Percentiles rank a stretch among this genome's conserved stretches.
These are phyloP conservation scores for Urosaurus nigricauda DNA, from an alignment of 2,797 vertebrate species.

Conservation along the genomic window DNA sequence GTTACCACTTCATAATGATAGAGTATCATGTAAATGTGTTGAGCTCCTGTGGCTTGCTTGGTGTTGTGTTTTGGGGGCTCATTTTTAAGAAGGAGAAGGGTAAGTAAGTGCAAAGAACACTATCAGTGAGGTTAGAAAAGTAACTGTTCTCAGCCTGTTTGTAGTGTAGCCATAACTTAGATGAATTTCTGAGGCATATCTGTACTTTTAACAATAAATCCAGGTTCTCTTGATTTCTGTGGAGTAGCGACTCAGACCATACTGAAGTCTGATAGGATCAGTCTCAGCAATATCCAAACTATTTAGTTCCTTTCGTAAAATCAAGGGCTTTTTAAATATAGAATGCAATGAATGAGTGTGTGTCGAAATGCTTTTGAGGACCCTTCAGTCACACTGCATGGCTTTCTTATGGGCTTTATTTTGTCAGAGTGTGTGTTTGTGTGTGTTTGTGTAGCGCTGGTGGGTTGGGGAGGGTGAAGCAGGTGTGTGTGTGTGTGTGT, in stretches of 20 bases:
- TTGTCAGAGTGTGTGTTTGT: slow-evolving; percentile 15
- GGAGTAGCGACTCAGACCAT: background rate
- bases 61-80: slow-evolving; percentile 59
- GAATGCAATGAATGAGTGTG: background rate
- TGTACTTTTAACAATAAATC: background rate
- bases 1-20: slow-evolving; percentile 22
- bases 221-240: background rate
- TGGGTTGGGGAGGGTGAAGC: slow-evolving; percentile 46
- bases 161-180: background rate
- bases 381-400: slow-evolving; percentile 60
- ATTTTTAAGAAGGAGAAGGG: slow-evolving; percentile 64
- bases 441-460: background rate
- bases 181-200: background rate
- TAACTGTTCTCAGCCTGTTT: slow-evolving; percentile 51
- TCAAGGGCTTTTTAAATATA: slow-evolving; percentile 14
- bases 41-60: slow-evolving; percentile 35
- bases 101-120: slow-evolving; percentile 60
- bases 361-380: slow-evolving; percentile 39
- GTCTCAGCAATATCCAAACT: slow-evolving; percentile 19
- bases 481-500: slow-evolving; percentile 63
- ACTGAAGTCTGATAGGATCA: background rate
- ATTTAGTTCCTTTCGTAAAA: slow-evolving; percentile 10
- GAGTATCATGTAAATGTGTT: slow-evolving; percentile 26
- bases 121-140: background rate
- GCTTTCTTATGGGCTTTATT: slow-evolving; percentile 68